These are phyloP conservation scores for Bradysia coprophila DNA, from an alignment of 1,140 invertebrate genomes.

Conservation along the genomic window DNA sequence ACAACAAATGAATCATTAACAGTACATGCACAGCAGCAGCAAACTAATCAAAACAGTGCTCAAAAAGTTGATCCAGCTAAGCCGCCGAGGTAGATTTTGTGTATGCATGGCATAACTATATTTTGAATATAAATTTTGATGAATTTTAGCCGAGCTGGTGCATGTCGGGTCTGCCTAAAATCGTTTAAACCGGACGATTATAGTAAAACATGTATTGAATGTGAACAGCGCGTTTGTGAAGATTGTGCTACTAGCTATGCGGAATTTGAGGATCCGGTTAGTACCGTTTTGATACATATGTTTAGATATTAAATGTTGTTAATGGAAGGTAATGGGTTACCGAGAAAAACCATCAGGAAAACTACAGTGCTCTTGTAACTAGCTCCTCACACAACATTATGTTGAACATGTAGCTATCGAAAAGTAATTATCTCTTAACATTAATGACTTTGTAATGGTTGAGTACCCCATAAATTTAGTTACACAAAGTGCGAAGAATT, in stretches of 20 bases:
- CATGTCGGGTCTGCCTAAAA: constrained; percentile 72
- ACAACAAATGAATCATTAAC: constrained; percentile 13
- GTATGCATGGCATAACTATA: too few species aligned
- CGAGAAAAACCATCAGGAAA: too few species aligned
- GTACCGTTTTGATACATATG: constrained; percentile 7
- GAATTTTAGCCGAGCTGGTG: constrained; percentile 47
- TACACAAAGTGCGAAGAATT: neutral
- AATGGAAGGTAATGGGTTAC: too few species aligned
- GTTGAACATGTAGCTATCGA: too few species aligned
- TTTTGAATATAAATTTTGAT: too few species aligned
- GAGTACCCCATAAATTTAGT: too few species aligned
- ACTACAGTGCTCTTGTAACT: too few species aligned
- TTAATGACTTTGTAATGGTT: too few species aligned
- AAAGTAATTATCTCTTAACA: too few species aligned
- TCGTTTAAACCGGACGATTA: constrained; percentile 70
- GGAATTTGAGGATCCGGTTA: constrained; percentile 60
- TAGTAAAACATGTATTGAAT: constrained; percentile 67
- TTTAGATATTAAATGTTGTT: neutral
- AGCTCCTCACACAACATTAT: too few species aligned
- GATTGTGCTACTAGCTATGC: constrained; percentile 81
- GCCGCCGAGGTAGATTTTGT: too few species aligned
- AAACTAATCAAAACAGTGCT: constrained; percentile 4
- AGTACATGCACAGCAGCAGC: constrained; percentile 3
- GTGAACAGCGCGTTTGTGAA: constrained; percentile 75
- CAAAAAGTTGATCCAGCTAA: constrained; percentile 42